Conservation (phyloP, 2,888 invertebrate genomes). For the Himalopsyche kuldschensis region DNA sequence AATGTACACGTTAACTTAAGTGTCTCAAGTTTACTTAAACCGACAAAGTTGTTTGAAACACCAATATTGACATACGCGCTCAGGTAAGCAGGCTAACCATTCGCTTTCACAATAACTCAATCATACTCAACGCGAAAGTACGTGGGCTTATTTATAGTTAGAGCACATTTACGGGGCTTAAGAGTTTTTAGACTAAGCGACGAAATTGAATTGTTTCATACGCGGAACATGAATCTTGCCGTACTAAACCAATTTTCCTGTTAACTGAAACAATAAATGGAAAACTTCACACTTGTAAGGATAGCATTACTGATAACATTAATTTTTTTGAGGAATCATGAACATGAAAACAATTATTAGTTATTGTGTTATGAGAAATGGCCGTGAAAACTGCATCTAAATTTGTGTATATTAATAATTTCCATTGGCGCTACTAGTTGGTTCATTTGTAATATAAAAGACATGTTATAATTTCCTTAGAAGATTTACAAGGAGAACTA, state of each 20-base stretch:
- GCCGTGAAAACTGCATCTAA: no score
- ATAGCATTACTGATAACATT: no score
- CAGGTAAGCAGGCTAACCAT: conserved; percentile 28
- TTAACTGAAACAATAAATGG: not conserved
- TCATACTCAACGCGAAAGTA: conserved; percentile 17
- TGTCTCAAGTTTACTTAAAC: conserved; percentile 36
- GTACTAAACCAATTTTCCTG: not conserved
- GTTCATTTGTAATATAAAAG: no score
- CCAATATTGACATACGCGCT: conserved; percentile 37
- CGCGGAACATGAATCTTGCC: not conserved
- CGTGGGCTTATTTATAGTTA: not conserved
- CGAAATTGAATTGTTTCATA: not conserved
- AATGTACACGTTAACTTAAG: conserved; percentile 32
- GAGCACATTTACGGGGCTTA: not conserved
- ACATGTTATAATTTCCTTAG: no score
- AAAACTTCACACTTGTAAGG: no score
- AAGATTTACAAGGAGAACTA: no score
- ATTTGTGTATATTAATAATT: no score
- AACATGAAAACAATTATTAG: no score
- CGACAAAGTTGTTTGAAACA: conserved; percentile 37
- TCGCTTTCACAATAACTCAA: conserved; percentile 35
- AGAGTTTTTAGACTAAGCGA: not conserved
- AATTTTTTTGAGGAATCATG: no score
- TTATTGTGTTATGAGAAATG: no score
- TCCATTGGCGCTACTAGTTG: no score